These are phyloP conservation scores for Diarsia mendica DNA, from an alignment of 2,888 invertebrate species.

Conservation along the genomic window DNA sequence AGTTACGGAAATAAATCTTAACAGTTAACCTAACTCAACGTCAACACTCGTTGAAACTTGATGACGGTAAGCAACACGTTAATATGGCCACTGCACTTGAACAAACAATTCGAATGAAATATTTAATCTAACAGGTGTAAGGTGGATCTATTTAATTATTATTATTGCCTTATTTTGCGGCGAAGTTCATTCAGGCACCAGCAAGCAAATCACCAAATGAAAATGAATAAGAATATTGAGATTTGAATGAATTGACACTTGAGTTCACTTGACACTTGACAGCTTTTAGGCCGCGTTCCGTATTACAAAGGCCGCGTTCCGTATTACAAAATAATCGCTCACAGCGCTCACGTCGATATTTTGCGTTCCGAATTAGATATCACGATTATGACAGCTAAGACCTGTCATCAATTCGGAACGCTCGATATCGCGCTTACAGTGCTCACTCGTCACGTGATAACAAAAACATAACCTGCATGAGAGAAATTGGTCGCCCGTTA, in stretches of 20 bases:
- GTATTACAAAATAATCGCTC: too few relatives aligned
- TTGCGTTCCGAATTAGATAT: too few relatives aligned
- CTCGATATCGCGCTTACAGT: too few relatives aligned
- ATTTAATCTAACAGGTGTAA: background rate
- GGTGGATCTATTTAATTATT: slow-evolving; percentile 2
- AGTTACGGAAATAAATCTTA: slow-evolving; percentile 56
- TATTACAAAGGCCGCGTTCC: too few relatives aligned
- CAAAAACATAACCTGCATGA: too few relatives aligned
- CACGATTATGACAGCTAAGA: too few relatives aligned
- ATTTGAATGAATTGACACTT: background rate
- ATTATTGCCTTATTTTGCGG: background rate
- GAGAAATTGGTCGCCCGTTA: too few relatives aligned
- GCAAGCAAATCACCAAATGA: background rate
- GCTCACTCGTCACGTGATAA: too few relatives aligned
- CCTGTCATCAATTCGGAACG: too few relatives aligned
- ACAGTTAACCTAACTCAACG: slow-evolving; percentile 53
- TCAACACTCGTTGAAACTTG: slow-evolving; percentile 10
- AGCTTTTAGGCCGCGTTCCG: too few relatives aligned
- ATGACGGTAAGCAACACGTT: background rate
- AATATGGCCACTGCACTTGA: background rate
- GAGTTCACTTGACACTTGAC: too few relatives aligned
- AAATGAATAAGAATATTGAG: slow-evolving; percentile 1
- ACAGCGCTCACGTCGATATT: too few relatives aligned
- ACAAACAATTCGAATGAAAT: slow-evolving; percentile 3
- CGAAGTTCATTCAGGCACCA: background rate